phyloP scores from a whole-genome alignment of 2,888 invertebrate genomes.

The Sinopyrophorus schimmeli region DNA sequence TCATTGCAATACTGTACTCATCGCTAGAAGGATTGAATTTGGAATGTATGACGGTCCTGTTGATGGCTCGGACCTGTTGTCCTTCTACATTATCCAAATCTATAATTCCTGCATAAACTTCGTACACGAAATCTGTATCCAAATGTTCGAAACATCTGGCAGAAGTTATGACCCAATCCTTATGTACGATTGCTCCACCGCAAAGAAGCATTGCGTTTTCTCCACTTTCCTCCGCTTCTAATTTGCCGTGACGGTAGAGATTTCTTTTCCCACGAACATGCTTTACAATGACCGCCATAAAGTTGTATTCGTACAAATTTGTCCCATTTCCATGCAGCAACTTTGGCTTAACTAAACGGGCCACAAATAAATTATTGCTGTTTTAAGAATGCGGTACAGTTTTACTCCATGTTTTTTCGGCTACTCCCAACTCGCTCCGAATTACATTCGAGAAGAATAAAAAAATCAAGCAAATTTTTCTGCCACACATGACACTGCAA shows the following conservation, averaged over 20 bases:
- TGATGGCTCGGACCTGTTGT: slow-evolving; percentile 5
- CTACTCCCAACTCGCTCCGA: too few relatives aligned
- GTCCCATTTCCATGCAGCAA: not conserved
- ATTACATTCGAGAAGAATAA: too few relatives aligned
- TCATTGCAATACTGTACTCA: slow-evolving; percentile 12
- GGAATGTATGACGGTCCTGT: slow-evolving; percentile 4
- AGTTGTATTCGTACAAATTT: slow-evolving; percentile 7
- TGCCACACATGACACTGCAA: too few relatives aligned
- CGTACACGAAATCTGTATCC: not conserved
- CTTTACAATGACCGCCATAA: slow-evolving; percentile 2
- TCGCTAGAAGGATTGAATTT: not conserved
- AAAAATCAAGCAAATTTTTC: too few relatives aligned
- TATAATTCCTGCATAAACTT: slow-evolving; percentile 12
- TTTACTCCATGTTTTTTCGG: too few relatives aligned
- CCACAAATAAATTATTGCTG: too few relatives aligned
- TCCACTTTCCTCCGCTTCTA: not conserved
- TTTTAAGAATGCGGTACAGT: too few relatives aligned
- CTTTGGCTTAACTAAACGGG: not conserved
- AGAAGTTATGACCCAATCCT: slow-evolving; percentile 15
- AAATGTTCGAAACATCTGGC: slow-evolving; percentile 2
- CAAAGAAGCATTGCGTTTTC: not conserved
- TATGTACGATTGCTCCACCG: slow-evolving; percentile 16
- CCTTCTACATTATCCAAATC: not conserved
- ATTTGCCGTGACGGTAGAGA: too few relatives aligned
- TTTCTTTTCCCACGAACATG: not conserved